Percentiles rank a stretch among this genome's conserved stretches.
Conservation (phyloP, 2,113 vertebrate genomes). For the Microcebus murinus region DNA sequence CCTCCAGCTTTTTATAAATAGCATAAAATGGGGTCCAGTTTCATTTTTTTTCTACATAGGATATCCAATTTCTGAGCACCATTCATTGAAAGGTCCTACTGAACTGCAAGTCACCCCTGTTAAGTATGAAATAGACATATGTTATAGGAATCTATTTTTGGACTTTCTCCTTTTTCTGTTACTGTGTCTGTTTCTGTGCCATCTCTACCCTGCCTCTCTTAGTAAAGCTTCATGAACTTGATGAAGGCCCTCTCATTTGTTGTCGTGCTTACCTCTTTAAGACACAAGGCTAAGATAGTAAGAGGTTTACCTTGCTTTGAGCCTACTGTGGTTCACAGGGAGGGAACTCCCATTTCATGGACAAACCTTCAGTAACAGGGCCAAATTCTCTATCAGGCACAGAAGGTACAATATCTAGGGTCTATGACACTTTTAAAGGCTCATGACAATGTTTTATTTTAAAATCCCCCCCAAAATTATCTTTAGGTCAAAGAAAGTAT, state of each 20-base stretch:
- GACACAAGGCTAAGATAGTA: not conserved
- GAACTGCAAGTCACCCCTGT: not conserved
- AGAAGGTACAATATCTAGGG: not conserved
- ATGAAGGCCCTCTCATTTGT: not conserved
- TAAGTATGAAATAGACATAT: not conserved
- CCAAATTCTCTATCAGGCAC: not conserved
- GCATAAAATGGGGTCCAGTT: not conserved
- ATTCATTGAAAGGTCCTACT: not conserved
- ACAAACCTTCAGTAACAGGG: not conserved
- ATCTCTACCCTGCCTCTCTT: not conserved
- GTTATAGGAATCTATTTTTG: not conserved
- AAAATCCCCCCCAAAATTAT: conserved; percentile 38
- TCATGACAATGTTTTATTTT: conserved; percentile 33
- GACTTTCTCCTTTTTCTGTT: not conserved
- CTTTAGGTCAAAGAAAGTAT: not conserved
- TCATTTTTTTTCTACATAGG: not conserved
- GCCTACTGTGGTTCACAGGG: not conserved
- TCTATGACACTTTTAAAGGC: not conserved
- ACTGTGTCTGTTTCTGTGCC: not conserved
- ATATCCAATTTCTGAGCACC: not conserved
- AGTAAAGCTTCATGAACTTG: not conserved
- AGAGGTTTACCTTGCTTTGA: not conserved
- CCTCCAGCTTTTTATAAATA: not conserved
- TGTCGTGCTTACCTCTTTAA: not conserved
- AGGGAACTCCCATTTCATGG: not conserved